Evolutionary conservation across 2,888 invertebrate genomes (phyloP), one percentile per base, ranked within the genome.

Genomic region (Leucozona laternaria): DNA sequence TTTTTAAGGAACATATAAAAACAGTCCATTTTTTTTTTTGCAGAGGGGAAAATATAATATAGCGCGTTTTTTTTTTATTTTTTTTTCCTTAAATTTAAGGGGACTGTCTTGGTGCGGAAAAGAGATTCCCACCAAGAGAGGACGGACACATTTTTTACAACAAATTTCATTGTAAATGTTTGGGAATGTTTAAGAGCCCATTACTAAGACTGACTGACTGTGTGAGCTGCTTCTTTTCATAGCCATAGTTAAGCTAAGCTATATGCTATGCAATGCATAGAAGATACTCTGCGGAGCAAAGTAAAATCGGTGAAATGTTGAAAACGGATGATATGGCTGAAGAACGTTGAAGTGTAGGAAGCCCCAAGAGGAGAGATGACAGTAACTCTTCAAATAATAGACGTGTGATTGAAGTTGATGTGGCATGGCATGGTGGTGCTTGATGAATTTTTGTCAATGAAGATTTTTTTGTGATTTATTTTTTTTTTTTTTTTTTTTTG

Each of bases 321-420:
- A 64, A 81, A 80, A 79, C 68, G 53, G 64, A 80, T 73, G 40
- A 45, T 43, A 71, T 68, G 60, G 48, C 48, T 66, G 66, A 66
- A 66, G 66, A 48, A 66, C 48, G 66, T 48, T 66, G 66, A 66
- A 73, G 53, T 50, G 73, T 68, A 70, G 71, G 77, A 60, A 66
- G 70, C 66, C 68, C 45, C 72, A 60, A 58, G 66, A 78, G 60
- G 62, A 64, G 78, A 75, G 86, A 82, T 86, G 86, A 86, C 86
- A 82, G 82, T 79, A 86, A 86, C 82, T 82, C 82, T 86, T 86
- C 86, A 86, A 86, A 82, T 79, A 86, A 82, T 82, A 78, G 86
- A 86, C 86, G 82, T 78, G 86, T 86, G 86, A 86, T 86, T 86
- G 82, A 82, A 82, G 86, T 73, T 81, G 86, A 86, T 86, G 79